These are phyloP conservation scores for Idaea dimidiata DNA, from an alignment of 2,888 invertebrate species.

Conservation along the genomic window DNA sequence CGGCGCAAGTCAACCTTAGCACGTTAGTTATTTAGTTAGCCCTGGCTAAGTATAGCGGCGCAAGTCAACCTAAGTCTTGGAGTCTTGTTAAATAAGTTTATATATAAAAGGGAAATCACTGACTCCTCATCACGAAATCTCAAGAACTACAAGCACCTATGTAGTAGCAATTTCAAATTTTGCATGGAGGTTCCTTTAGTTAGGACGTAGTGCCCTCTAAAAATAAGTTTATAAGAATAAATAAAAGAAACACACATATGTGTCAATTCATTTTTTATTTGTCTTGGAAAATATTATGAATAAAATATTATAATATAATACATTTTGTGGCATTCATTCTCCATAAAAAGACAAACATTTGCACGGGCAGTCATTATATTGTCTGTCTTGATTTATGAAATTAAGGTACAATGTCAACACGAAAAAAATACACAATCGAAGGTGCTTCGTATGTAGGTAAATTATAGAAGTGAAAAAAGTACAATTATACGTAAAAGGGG, in stretches of 20 bases:
- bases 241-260: constrained; percentile 8
- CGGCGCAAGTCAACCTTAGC: too few species aligned
- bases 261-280: constrained; percentile 16
- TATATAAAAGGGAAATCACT: too few species aligned
- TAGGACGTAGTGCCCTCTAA: background rate
- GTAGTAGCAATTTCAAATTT: too few species aligned
- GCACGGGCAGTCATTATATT: background rate
- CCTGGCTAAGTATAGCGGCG: too few species aligned
- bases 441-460: background rate
- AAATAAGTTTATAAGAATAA: background rate
- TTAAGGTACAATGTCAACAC: background rate
- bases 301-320: constrained; percentile 13
- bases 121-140: too few species aligned
- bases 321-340: background rate
- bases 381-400: background rate
- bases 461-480: background rate
- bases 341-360: background rate
- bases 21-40: too few species aligned
- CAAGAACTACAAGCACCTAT: too few species aligned
- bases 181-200: too few species aligned
- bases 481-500: constrained; percentile 2
- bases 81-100: too few species aligned
- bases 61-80: too few species aligned
- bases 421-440: background rate
- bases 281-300: constrained; percentile 22